Percentiles rank a stretch among this genome's conserved stretches.
phyloP scores from a whole-genome alignment of 2,797 vertebrate species.

The Dicrostonyx torquatus region DNA sequence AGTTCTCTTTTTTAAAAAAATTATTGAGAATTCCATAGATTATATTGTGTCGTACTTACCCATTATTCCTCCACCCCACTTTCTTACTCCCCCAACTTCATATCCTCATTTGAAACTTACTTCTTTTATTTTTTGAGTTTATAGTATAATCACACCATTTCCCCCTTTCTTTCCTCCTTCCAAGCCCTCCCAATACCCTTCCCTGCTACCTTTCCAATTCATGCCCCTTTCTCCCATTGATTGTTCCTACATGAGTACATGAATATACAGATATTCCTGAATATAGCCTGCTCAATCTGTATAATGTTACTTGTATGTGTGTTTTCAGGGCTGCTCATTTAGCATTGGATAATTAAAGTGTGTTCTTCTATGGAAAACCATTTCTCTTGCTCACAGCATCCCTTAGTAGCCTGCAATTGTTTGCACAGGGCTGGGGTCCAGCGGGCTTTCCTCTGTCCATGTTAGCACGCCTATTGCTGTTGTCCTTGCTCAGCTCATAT shows the following conservation, averaged over 20 bases:
- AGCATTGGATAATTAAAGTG: not conserved
- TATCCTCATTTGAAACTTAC: not conserved
- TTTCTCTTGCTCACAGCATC: not conserved
- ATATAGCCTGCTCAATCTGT: not conserved
- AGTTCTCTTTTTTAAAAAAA: not conserved
- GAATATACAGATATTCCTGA: not conserved
- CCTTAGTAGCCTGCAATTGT: not conserved
- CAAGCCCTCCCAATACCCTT: no score
- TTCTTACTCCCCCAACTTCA: not conserved
- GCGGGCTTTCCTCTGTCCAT: not conserved
- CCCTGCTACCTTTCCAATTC: no score
- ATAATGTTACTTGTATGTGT: not conserved
- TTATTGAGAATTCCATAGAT: not conserved
- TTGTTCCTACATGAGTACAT: not conserved
- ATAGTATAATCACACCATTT: not conserved
- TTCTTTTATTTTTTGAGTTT: not conserved
- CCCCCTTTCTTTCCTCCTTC: not conserved
- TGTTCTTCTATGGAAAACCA: not conserved
- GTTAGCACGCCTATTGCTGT: not conserved
- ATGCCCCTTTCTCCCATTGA: not conserved
- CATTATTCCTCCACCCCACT: not conserved
- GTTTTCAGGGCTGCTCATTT: not conserved
- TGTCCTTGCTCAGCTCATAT: not conserved
- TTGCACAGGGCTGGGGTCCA: not conserved
- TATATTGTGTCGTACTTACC: not conserved